Evolutionary conservation across 2,888 invertebrate species (phyloP), one percentile per base, ranked within the genome.

Genomic region (Perizoma flavofasciatum): DNA sequence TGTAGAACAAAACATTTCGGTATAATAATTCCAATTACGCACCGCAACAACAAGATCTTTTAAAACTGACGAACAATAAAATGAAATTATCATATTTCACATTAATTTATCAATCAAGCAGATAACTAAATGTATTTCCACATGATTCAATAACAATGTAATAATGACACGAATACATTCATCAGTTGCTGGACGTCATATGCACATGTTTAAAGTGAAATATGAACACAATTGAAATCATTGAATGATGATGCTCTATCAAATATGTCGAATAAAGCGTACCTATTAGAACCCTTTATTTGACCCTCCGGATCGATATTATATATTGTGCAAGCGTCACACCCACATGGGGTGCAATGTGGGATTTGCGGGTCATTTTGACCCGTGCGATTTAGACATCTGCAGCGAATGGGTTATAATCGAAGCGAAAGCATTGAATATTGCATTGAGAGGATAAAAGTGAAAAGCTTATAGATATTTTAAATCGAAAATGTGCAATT

Each of bases 271-370:
- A 64, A 66, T 77, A 78, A 79, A 77, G 71, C 71, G 72, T 68
- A 22, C 22, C 1, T 22, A 79, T 79, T 75, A 73, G 63, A 74
- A 73, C 77, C 80, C 79, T 79, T 83, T 78, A 68, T 70, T 70
- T 74, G 73, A 78, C 78, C 80, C 79, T 74, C 71, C 73, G 55
- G 63, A 71, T 71, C 74, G 78, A 75, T 73, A 75, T 74, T 76
- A 68, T 67, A 67, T 66, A 74, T 68, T 70, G 65, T 61, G 69
- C 70, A 70, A 65, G 72, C 58, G 55, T 62, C 62, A 58, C 79
- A 70, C 80, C 79, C 82, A 71, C 83, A 69, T 75, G 66, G 53
- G 67, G 67, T 55, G 56, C 47, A 55, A 65, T 65, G 60, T 66
- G 73, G 74, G 78, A 75, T 82, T 83, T 64, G 66, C 63, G 61